Evolutionary conservation across 1,140 invertebrate genomes (phyloP), one percentile per base, ranked within the genome.

Genomic region (Ephestia elutella): DNA sequence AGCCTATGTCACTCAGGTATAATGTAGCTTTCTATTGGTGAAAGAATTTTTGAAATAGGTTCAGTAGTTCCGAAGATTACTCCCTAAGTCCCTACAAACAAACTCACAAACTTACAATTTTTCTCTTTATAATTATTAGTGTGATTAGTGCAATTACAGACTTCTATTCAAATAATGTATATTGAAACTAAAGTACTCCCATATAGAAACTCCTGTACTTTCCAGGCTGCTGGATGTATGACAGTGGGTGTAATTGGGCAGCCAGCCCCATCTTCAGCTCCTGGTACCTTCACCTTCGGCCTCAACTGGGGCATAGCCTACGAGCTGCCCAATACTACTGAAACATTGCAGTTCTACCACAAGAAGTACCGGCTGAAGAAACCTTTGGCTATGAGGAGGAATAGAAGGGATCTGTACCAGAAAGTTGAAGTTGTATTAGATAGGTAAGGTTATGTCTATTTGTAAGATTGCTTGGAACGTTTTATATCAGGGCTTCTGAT

Each of bases 241-340:
- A 92, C 92, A 9, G 79, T 92, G 2, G 91, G 92, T 68, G 87
- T 92, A 3, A 80, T 90, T 1, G 86, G 89, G 0, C 89, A 90
- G 48, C 88, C 89, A 7, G 70, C 80, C 0, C 90, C 90, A 56
- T n/a, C 73, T 0, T 51, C 82, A 0, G 20, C 66, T 0, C 76
- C 85, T 10, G 89, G 91, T 32, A 90, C 92, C 51, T 93, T 92
- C 69, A 92, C 92, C 0, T 92, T 92, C 66, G 92, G 92, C 0
- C 63, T 94, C 4, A 95, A 94, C 80, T 95, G 93, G 93, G 93
- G 93, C 53, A 92, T 94, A 35, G 92, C 93, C 1, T 95, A 94
- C 65, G 93, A 94, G 70, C 73, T 95, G 44, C 94, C 94, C 0
- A 92, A 94, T 68, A 90, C 91, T 53, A 92, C 92, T 0, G 92